Evolutionary conservation across 1,140 invertebrate species (phyloP), one percentile per base, ranked within the genome.

Genomic region (Bombus impatiens): DNA sequence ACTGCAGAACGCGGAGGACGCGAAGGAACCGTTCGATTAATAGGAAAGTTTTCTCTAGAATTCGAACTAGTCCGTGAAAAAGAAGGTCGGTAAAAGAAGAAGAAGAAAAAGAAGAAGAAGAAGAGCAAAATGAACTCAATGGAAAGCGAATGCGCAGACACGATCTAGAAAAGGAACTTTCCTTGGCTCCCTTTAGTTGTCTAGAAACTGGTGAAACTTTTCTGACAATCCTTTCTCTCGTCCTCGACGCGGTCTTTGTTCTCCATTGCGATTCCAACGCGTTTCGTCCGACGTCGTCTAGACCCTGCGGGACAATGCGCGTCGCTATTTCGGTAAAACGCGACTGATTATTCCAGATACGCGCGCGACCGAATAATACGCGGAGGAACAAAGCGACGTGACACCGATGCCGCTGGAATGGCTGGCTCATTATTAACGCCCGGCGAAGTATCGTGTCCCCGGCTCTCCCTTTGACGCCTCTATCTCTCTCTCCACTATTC

Each of bases 21-120:
- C 62, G 62, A 65, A 65, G 62, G n/a, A n/a, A 37, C 81, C 32
- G 82, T 90, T 86, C 87, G 85, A 90, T 91, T 91, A 87, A 84
- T 80, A 80, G 80, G n/a, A 78, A 90, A 91, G 87, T 91, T 89
- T 82, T 68, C 76, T 42, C 37, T 44, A 62, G 42, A 86, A 72
- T 37, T 78, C 28, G 37, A 78, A 59, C 68, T 81, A 6, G 44
- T 59, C 32, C 47, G 42, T 72, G 65, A n/a, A n/a, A 77, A 76
- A 53, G 32, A 76, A 59, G 84, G 65, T 84, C 67, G 62, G 44
- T 40, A 22, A 72, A 65, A 67, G 62, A 78, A 9, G 62, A 78
- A 9, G 5, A 28, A 57, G 59, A 71, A 35, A 6, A 67, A 57
- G 35, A 35, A 25, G 32, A 35, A 15, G 18, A 71, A 35, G 65